Evolutionary conservation across 2,113 vertebrate genomes (phyloP), one percentile per base, ranked within the genome.

Genomic region (Psephotus haematonotus): DNA sequence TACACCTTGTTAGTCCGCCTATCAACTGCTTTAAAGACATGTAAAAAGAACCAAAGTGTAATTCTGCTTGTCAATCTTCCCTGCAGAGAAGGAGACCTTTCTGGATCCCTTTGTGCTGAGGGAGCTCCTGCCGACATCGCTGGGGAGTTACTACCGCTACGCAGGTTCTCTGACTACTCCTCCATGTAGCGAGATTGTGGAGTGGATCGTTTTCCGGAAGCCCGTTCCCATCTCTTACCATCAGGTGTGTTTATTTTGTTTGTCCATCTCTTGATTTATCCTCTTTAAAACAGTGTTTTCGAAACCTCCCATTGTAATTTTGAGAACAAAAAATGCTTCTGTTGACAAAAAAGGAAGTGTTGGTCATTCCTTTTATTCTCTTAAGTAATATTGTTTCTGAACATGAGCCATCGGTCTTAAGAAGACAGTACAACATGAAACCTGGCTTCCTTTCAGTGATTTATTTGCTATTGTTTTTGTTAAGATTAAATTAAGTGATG

Each of bases 51-150:
- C 33, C 6, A 13, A 88, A 69, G 88, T 77, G 90, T 86, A 76
- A 94, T 95, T 94, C 62, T 96, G 44, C 72, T 90, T 89, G 84
- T 91, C 91, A 76, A 96, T 91, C 95, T 53, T 59, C 91, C 43
- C 79, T 5, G n/a, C 98, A 99, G 99, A 99, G 95, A 99, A 99
- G 93, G 99, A 99, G 97, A 99, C 99, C 17, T 99, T 99, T 92
- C 98, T 99, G 98, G 99, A 99, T 97, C 99, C 99, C 10, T 99
- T 99, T 69, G 95, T 99, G 68, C 98, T 99, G 87, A 98, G 99
- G 83, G 99, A 99, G 77, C 98, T 99, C 68, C 97, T 99, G 95
- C 99, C 99, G 0, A 97, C 98, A 0, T 98, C 98, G 0, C 96
- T 99, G 92, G 98, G 98, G 43, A 99, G 99, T 92, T 99, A 99